Base-by-base conservation (phyloP, 1,140 invertebrate species). In the Trichogramma pretiosum region DNA sequence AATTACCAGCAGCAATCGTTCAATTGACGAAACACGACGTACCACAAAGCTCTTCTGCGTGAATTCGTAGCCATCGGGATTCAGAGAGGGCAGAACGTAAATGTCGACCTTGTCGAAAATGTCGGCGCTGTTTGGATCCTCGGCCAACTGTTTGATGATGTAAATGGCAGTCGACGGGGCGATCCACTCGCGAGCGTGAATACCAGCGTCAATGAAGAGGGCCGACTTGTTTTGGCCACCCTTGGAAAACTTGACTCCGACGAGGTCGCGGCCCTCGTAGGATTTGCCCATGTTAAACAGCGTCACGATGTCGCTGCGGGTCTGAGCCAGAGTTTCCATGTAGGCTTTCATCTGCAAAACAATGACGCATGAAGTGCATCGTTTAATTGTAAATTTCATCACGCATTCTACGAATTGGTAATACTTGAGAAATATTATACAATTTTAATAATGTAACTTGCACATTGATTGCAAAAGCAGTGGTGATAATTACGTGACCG, bases 31-130 rank as follows among this genome's bases (percentile, higher is more conserved):
- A 44, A 0, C 46, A 55, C 24, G 11, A 28, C 24, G 9, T 42
- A 44, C 1, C 46, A 55, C 26, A 46, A 61, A 59, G 26, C 22
- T 49, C 10, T 60, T 67, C 51, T 74, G 73, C 3, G 74, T 75
- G 46, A 72, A 82, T 56, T 77, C 77, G 58, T 84, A 85, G 11
- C 85, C 84, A 67, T 87, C 84, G 13, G 83, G 82, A 60, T 82
- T 82, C 0, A 79, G 48, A 2, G 72, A 56, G 1, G 80, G 79
- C 5, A 83, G 64, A 22, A 84, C 75, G 32, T 75, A 65, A 73
- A 78, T 80, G 53, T 81, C 74, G 26, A 79, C 76, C 4, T 69
- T 68, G 23, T 71, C 56, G 1, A 83, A 74, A 1, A 81, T 56
- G 11, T 62, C 43, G 26, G 58, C 63, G 34, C 82, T 74, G 4